Evolutionary conservation across 2,797 vertebrate species (phyloP).

Genomic region (Lacerta agilis): DNA sequence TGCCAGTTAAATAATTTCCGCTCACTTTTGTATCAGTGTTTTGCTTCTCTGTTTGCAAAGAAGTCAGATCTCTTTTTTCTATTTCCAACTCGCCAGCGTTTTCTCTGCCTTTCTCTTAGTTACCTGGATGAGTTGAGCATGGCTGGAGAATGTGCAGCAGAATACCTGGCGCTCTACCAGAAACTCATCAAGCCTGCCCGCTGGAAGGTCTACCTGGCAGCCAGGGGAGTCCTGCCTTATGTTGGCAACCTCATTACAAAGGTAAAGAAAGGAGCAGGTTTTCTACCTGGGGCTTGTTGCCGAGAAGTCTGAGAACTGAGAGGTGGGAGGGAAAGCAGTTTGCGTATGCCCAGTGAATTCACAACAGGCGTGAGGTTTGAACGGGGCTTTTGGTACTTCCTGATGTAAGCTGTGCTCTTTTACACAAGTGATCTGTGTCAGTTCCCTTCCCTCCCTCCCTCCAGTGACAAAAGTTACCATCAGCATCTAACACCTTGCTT

Average conservation of each 20-base stretch:
- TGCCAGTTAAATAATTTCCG: too few relatives aligned
- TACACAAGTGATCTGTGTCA: background rate
- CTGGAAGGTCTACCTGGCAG: conserved; percentile 98
- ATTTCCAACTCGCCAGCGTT: background rate
- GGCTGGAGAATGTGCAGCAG: conserved; percentile 95
- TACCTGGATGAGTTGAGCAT: conserved; percentile 96
- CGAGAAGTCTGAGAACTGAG: too few relatives aligned
- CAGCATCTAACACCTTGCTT: too few relatives aligned
- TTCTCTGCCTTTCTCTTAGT: conserved; percentile 68
- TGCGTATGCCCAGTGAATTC: too few relatives aligned
- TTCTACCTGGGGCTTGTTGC: background rate
- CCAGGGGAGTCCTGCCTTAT: conserved; percentile 94
- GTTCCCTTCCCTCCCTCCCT: background rate
- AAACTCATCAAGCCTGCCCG: conserved; percentile 96
- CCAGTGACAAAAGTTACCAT: too few relatives aligned
- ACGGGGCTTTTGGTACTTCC: too few relatives aligned
- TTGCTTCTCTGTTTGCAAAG: background rate
- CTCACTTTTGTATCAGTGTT: too few relatives aligned
- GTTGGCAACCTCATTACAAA: conserved; percentile 98
- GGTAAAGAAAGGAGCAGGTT: conserved; percentile 73
- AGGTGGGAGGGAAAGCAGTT: too few relatives aligned
- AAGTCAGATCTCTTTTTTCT: background rate
- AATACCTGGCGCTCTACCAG: conserved; percentile 96
- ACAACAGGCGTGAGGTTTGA: too few relatives aligned
- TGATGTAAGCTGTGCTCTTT: too few relatives aligned